Percentiles rank a stretch among this genome's conserved stretches.
Evolutionary conservation across 2,797 vertebrate species (phyloP).

Genomic region (Spinibarbus caldwelli): DNA sequence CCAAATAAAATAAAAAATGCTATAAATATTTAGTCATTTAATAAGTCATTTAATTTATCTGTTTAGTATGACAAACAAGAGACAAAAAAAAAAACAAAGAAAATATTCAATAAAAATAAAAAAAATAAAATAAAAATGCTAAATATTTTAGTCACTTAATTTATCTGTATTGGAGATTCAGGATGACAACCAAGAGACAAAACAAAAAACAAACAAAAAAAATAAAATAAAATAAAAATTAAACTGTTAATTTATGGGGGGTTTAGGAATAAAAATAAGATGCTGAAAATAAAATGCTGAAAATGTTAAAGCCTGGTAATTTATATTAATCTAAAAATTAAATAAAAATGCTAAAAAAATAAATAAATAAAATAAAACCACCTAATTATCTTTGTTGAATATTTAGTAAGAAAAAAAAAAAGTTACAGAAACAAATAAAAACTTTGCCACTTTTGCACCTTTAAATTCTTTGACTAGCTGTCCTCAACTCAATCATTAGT

Average conservation of each 20-base stretch:
- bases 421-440: not conserved
- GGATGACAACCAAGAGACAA: not conserved
- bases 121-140: not conserved
- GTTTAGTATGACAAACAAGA: not conserved
- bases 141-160: not conserved
- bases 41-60: too few species aligned
- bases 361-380: too few species aligned
- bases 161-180: not conserved
- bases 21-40: too few species aligned
- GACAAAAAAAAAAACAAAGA: too few species aligned
- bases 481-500: not conserved
- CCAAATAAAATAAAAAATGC: too few species aligned
- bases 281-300: too few species aligned
- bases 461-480: not conserved
- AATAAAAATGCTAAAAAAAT: not conserved
- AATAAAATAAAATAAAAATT: too few species aligned
- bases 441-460: too few species aligned
- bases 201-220: not conserved
- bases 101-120: not conserved
- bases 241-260: too few species aligned
- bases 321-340: too few species aligned
- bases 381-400: not conserved
- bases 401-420: not conserved
- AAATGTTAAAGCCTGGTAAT: too few species aligned
- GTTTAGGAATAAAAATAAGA: too few species aligned